These are phyloP conservation scores for Rhodinocichla rosea DNA, from an alignment of 2,113 vertebrate species.

Conservation along the genomic window DNA sequence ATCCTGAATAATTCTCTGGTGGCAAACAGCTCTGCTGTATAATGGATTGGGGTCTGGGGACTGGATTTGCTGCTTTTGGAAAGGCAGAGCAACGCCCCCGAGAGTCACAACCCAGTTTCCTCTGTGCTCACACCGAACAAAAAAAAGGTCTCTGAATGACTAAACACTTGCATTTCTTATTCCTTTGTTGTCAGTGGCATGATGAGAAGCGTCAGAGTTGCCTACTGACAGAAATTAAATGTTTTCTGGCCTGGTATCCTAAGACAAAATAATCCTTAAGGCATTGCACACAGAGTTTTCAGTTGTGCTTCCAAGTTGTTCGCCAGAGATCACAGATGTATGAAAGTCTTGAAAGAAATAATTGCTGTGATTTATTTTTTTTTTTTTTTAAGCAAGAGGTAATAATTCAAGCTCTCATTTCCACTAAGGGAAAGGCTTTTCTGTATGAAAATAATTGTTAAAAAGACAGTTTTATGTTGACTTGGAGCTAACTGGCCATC, in stretches of 20 bases:
- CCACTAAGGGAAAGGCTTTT: background rate
- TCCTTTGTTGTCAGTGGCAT: background rate
- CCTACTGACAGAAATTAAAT: background rate
- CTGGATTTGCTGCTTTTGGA: background rate
- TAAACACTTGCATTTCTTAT: background rate
- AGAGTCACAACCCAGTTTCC: background rate
- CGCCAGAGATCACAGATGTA: background rate
- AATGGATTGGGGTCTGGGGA: background rate
- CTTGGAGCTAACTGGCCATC: background rate
- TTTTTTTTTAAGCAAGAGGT: background rate
- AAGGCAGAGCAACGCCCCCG: accelerated
- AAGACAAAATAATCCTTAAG: background rate
- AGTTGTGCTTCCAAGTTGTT: background rate
- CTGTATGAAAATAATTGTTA: background rate
- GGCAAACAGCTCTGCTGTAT: background rate
- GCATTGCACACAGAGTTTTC: accelerated
- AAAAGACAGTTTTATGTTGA: background rate
- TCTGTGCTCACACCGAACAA: accelerated
- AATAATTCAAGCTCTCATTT: background rate
- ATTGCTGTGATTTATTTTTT: background rate
- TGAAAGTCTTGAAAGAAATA: background rate
- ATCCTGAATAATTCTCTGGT: background rate
- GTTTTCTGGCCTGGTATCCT: background rate
- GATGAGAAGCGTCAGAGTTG: background rate
- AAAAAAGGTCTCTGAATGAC: background rate